Evolutionary conservation across 2,113 vertebrate species (phyloP).

Genomic region (Cyphomyrus discorhynchus): DNA sequence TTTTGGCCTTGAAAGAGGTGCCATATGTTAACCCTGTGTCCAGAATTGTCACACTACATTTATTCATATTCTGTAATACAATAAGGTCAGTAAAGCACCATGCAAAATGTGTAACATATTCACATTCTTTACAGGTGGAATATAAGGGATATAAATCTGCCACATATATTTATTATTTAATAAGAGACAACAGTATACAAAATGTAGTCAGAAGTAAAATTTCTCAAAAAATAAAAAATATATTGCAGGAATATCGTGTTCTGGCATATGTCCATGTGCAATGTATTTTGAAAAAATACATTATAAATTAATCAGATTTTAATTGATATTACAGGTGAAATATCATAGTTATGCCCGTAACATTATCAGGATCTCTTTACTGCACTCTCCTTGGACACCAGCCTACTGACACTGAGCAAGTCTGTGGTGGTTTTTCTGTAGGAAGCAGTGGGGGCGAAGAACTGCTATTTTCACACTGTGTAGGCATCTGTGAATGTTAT

Average conservation of each 20-base stretch:
- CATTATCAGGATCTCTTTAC: background rate
- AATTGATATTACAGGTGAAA: background rate
- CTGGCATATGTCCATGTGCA: background rate
- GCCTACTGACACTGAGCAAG: background rate
- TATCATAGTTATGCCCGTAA: background rate
- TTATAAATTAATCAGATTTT: background rate
- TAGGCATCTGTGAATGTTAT: conserved; percentile 8
- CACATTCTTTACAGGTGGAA: background rate
- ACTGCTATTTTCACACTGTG: background rate
- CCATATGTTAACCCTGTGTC: background rate
- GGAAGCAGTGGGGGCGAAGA: background rate
- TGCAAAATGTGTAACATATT: background rate
- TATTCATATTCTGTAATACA: background rate
- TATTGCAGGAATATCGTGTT: background rate
- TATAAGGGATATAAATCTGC: background rate
- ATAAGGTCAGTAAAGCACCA: background rate
- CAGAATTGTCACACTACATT: background rate
- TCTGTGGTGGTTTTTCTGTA: background rate
- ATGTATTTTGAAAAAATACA: background rate
- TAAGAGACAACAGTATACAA: background rate
- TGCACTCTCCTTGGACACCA: background rate
- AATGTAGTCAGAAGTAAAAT: background rate
- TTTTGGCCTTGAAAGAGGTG: conserved; percentile 16
- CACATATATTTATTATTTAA: background rate
- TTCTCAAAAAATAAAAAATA: background rate